Evolutionary conservation across 1,140 invertebrate genomes (phyloP), one percentile per base, ranked within the genome.

Genomic region (Drosophila lowei): DNA sequence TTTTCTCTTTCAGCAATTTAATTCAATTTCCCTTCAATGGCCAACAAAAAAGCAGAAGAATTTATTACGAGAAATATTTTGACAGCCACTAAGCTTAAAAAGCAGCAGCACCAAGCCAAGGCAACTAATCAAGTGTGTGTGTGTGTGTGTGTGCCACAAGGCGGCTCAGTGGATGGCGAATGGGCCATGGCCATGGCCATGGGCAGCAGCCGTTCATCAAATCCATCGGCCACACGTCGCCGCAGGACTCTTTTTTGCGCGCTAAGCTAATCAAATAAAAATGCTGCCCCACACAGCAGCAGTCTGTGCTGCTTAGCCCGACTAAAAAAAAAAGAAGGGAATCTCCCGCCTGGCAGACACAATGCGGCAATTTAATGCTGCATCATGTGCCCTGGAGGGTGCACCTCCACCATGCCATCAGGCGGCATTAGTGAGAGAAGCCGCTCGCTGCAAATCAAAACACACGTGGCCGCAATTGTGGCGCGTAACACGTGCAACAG

Each of bases 281-380:
- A 90, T 53, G 52, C 47, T 61, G 65, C 78, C 59, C 68, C 61
- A 68, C 59, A 47, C 61, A 43, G 50, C 34, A 49, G 13, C 23
- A 30, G 28, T 30, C 28, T 30, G 28, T 30, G 28, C 28, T 30
- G 28, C 28, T 30, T 30, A 30, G 7, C 23, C 23, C 23, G 23
- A 5, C 23, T 5, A 5, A 5, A 23, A 23, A 18, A 21, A 46
- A 16, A 49, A 34, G 34, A 44, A 48, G 34, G 52, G 67, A 72
- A 86, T 77, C 77, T 67, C 57, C 80, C 72, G 72, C 67, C 64
- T 56, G 60, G 70, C 80, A 81, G 77, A 80, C 73, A 90, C 89
- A 90, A 90, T 90, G 89, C 89, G 89, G 84, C 89, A 90, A 90
- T 90, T 90, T 90, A 90, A 90, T 90, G 89, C 89, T 90, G 89